Evolutionary conservation across 2,888 invertebrate species (phyloP), one percentile per base, ranked within the genome.

Genomic region (Nezara viridula): DNA sequence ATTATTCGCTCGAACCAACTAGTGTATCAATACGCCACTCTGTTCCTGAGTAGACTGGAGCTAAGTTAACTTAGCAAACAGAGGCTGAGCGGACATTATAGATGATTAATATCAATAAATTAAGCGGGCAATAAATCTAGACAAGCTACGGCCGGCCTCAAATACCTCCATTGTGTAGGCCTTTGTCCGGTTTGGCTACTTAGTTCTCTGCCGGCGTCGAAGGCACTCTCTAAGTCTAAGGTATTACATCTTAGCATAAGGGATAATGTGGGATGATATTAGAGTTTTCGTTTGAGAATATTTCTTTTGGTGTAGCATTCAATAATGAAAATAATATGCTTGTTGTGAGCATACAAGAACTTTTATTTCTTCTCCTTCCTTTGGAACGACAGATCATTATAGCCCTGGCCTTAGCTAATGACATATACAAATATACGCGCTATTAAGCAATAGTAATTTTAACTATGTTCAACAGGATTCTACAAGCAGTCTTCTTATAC

Each of bases 71-170:
- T 16, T 14, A 3, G 27, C 16, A 27, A 60, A 55, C n/a, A 55
- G n/a, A 60, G 60, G 60, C 16, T 27, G 2, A 27, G 60, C 60
- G 60, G 27, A 60, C 27, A 60, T 60, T 60, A 60, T 16, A 60
- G 60, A 60, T 60, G 60, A 60, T 60, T 60, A 60, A 60, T 60
- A 60, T 60, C 60, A 60, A 60, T 60, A 60, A 60, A 60, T 60
- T 60, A 60, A 14, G 16, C 27, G 16, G 27, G 27, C 27, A 27
- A 60, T 60, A 60, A 60, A 60, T 60, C 60, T 16, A 16, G 27
- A 60, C 60, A 27, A 60, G 55, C n/a, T 1, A 21, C 19, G 19
- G 50, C 0, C 4, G 21, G 50, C 21, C 55, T 55, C 27, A 60
- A 60, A 60, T 60, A 60, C 5, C 60, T 60, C 60, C 60, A 60